Evolutionary conservation across 2,113 vertebrate species (phyloP).

Genomic region (Crocuta crocuta): DNA sequence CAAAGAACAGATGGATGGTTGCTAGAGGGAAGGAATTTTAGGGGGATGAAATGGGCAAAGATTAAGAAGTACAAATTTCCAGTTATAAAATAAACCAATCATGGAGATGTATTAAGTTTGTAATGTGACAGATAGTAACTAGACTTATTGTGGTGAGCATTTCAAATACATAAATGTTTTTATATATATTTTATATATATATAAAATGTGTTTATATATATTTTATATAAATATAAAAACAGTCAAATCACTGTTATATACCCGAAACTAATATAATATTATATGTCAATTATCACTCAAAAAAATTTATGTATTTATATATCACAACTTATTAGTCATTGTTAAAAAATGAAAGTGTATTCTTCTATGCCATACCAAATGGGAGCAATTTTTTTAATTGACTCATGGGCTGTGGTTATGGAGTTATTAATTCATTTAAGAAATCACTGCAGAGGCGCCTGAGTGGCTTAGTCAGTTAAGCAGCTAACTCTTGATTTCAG

Average conservation of each 20-base stretch:
- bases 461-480: too few species aligned
- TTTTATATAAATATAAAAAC: too few species aligned
- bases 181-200: too few species aligned
- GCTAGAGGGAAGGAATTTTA: not conserved
- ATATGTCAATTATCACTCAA: not conserved
- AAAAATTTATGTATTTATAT: not conserved
- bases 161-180: not conserved
- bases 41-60: not conserved
- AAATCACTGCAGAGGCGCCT: not conserved
- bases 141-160: not conserved
- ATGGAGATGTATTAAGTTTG: not conserved
- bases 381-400: not conserved
- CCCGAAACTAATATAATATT: not conserved
- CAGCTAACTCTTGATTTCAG: too few species aligned
- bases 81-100: not conserved
- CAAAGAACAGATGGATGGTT: not conserved
- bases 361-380: not conserved
- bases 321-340: not conserved
- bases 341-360: not conserved
- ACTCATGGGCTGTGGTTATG: not conserved
- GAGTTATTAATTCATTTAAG: slow-evolving; percentile 3
- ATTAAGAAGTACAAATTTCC: not conserved
- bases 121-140: not conserved
- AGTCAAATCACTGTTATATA: not conserved
- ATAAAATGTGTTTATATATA: too few species aligned